Evolutionary conservation across 2,113 vertebrate genomes (phyloP), one percentile per base, ranked within the genome.

Genomic region (Eubucco bourcierii): DNA sequence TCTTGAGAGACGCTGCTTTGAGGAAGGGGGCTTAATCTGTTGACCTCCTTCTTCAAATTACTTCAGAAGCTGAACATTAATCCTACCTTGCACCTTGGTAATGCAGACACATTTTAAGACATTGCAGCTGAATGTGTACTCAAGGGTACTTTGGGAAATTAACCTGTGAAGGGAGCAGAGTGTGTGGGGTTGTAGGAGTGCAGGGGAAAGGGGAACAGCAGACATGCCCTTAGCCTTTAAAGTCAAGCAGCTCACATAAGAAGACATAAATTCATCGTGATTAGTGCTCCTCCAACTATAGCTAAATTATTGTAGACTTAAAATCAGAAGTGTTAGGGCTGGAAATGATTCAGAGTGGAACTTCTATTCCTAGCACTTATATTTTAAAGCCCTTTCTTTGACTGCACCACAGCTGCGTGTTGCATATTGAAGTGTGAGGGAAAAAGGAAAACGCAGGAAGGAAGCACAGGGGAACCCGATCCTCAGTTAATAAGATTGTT

Each of bases 291-390:
- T 95, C 55, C 39, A 90, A 66, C 46, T 92, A 76, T 46, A 72
- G 59, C 63, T 88, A 60, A 94, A 90, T 96, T 94, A 84, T 78
- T 90, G 88, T 89, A 94, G 88, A 68, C 67, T 84, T 73, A 95
- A 92, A 95, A 80, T 93, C 90, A 92, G 61, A 93, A 95, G 70
- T 37, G 34, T 70, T 70, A 88, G 56, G 33, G 33, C 78, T 93
- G 87, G 89, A 94, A 94, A 44, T 1, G 5, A 77, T 79, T 90
- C 67, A 56, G 39, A 77, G 60, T 82, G 47, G 24, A 92, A 84
- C 55, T 81, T 81, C 53, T 73, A 12, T 90, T 94, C 33, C 64
- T 92, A 87, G 81, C 21, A 23, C 63, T 94, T 73, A 14, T 0
- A 44, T 88, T 93, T 95, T 92, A 79, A 87, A 84, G 15, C 27